Conservation (phyloP, 2,113 vertebrate genomes). For the Mesoclemmys tuberculata region DNA sequence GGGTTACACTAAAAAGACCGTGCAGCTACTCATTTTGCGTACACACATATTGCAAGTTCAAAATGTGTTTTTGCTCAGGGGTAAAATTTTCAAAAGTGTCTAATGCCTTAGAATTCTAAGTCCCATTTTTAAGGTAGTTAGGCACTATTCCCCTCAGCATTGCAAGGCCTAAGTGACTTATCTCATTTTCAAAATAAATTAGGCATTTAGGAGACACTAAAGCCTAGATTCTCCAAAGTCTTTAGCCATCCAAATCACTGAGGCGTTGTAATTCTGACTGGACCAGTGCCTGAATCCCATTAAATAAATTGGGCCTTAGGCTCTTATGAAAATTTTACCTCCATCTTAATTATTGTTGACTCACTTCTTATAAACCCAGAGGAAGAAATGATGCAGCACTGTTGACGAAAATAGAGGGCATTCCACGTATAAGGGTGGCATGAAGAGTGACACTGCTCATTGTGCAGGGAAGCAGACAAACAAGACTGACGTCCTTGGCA, state of each 20-base stretch:
- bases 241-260: not conserved
- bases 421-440: not conserved
- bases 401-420: not conserved
- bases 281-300: not conserved
- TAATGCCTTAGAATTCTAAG: not conserved
- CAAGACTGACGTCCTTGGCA: not conserved
- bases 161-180: not conserved
- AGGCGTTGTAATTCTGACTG: not conserved
- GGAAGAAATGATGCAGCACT: not conserved
- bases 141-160: not conserved
- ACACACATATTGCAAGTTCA: not conserved
- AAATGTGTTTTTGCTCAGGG: not conserved
- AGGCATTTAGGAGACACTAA: not conserved
- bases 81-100: not conserved
- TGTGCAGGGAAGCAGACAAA: not conserved
- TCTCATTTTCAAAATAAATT: not conserved
- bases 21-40: not conserved
- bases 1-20: not conserved
- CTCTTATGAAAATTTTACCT: not conserved
- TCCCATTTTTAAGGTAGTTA: not conserved
- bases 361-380: not conserved
- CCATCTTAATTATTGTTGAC: not conserved
- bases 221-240: not conserved
- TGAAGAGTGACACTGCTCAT: not conserved
- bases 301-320: not conserved